Evolutionary conservation across 2,888 invertebrate genomes (phyloP), one percentile per base, ranked within the genome.

Genomic region (Torymus texanus): DNA sequence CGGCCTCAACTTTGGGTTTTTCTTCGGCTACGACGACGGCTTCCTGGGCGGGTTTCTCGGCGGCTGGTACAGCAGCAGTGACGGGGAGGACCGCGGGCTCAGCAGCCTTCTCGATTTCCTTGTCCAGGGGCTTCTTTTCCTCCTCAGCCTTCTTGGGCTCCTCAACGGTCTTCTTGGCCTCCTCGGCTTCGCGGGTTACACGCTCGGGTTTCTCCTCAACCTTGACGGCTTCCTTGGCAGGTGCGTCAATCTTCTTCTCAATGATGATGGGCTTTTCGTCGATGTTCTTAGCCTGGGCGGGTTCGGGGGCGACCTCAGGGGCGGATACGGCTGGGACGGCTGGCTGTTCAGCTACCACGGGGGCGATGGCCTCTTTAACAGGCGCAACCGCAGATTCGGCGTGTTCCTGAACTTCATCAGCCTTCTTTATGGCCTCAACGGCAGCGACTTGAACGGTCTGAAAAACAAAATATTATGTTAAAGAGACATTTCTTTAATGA

Each of bases 141-240:
- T 62, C 80, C 18, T 77, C 81, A 8, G 10, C 10, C 41, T 41
- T 41, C 59, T 70, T 65, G 2, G 53, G 59, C n/a, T 73, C 73
- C 18, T 80, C 82, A n/a, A 18, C 29, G 50, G 55, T 75, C 75
- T 75, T 78, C 16, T 75, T 68, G 10, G 78, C 73, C 16, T 79
- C 80, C 12, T 82, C 82, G 53, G 82, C 41, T 4, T 80, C 78
- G 29, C 80, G 78, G 1, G 78, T 82, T 16, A 79, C 79, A 24
- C 81, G 83, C 65, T 80, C 78, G 18, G 81, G 76, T n/a, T 79
- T 79, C 50, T 78, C 79, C n/a, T 75, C 77, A 13, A 41, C 73
- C 63, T 84, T 82, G 75, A 85, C 88, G 59, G 75, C 79, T 86
- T 85, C 75, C 84, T 86, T 71, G 11, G 10, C 76, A 29, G 81